phyloP scores from a whole-genome alignment of 1,140 invertebrate genomes.

The Himalopsyche phryganea region DNA sequence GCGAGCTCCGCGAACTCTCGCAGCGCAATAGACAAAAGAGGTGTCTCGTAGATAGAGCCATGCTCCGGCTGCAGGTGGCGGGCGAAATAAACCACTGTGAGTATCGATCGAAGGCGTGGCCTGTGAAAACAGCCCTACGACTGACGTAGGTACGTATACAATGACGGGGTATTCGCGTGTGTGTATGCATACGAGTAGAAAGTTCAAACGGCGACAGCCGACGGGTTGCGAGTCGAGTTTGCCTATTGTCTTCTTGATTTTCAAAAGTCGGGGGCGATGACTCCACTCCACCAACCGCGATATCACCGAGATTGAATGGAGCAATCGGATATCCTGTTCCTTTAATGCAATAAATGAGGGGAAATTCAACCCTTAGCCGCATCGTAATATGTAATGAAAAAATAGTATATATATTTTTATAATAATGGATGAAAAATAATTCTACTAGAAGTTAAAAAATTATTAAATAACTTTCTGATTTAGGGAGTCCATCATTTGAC shows the following conservation, averaged over 20 bases:
- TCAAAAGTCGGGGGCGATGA: neutral
- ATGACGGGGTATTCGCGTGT: too few relatives aligned
- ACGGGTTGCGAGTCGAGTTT: too few relatives aligned
- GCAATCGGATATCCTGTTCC: neutral
- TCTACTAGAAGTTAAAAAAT: too few relatives aligned
- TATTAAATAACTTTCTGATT: too few relatives aligned
- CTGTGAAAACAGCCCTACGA: conserved; percentile 9
- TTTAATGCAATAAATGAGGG: neutral
- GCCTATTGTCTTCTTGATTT: neutral
- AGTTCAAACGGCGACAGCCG: too few relatives aligned
- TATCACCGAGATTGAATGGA: neutral
- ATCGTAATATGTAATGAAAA: neutral
- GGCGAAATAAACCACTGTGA: conserved; percentile 12
- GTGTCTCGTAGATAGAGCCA: conserved; percentile 3
- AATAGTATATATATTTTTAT: too few relatives aligned
- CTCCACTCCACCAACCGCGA: neutral
- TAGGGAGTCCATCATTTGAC: too few relatives aligned
- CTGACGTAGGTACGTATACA: neutral
- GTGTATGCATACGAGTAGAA: too few relatives aligned
- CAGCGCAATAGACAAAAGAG: conserved; percentile 2
- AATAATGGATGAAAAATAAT: too few relatives aligned
- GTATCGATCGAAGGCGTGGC: conserved; percentile 31
- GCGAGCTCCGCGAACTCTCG: conserved; percentile 1
- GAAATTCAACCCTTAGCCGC: too few relatives aligned
- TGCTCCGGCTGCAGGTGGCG: conserved; percentile 19